phyloP scores from a whole-genome alignment of 53 echinoderm and acorn worm genomes.

The Luidia sarsii region DNA sequence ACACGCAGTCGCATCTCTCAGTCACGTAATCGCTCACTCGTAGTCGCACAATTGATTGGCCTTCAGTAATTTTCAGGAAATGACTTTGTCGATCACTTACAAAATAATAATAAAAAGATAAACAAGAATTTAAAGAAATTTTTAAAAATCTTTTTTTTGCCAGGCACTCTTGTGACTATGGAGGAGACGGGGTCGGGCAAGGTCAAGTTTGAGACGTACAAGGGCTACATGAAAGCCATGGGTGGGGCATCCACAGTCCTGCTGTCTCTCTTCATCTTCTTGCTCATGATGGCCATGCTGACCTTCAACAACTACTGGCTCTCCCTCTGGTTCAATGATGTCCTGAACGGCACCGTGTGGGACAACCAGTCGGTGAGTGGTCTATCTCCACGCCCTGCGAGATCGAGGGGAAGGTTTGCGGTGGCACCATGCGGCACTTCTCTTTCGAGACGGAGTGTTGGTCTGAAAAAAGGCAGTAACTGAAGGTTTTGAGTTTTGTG shows the following conservation, averaged over 20 bases:
- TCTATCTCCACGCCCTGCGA: no score
- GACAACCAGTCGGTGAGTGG: neutral
- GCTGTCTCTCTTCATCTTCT: conserved; percentile 56
- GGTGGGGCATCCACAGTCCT: conserved; percentile 70
- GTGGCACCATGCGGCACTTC: no score
- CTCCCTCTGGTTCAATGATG: conserved; percentile 79
- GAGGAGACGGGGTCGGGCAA: conserved; percentile 71
- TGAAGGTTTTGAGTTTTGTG: no score
- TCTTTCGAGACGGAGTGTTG: no score
- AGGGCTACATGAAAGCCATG: conserved; percentile 84
- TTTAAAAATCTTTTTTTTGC: no score
- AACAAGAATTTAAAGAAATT: neutral
- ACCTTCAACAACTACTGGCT: conserved; percentile 99
- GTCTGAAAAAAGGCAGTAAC: no score
- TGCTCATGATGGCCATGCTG: conserved; percentile 68
- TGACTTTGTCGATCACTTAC: no score
- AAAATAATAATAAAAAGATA: conserved; percentile 2
- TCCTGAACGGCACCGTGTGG: conserved; percentile 44
- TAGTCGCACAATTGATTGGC: no score
- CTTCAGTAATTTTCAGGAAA: no score
- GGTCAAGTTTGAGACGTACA: conserved; percentile 72
- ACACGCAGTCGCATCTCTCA: no score
- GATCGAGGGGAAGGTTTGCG: no score
- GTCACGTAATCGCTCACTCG: no score
- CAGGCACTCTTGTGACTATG: conserved; percentile 69